Conservation (phyloP, 2,888 invertebrate species). For the Agonopterix heracliana region DNA sequence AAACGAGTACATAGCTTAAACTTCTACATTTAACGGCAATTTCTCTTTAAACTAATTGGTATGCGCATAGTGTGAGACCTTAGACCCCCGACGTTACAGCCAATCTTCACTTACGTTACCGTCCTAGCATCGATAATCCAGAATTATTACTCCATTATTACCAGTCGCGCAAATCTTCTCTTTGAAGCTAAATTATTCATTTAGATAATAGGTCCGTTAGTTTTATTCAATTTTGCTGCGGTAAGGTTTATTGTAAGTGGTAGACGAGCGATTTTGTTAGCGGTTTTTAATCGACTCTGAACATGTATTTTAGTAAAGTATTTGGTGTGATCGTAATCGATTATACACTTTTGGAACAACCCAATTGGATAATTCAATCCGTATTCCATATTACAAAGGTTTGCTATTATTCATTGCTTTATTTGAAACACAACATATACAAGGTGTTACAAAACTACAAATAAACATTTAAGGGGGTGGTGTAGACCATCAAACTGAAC, state of each 20-base stretch:
- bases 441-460: too few relatives aligned
- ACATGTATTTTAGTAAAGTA: too few relatives aligned
- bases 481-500: too few relatives aligned
- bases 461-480: too few relatives aligned
- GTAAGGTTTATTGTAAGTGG: slow-evolving; percentile 4
- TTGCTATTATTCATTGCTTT: too few relatives aligned
- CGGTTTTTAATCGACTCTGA: background rate
- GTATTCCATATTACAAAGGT: too few relatives aligned
- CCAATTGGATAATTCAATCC: too few relatives aligned
- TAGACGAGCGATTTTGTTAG: slow-evolving; percentile 20
- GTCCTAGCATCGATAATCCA: slow-evolving; percentile 25
- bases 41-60: slow-evolving; percentile 23
- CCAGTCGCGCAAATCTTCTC: slow-evolving; percentile 40
- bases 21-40: background rate
- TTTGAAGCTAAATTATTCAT: slow-evolving; percentile 53
- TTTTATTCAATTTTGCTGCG: slow-evolving; percentile 44
- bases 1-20: background rate
- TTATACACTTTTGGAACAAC: too few relatives aligned
- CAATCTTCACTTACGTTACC: slow-evolving; percentile 2
- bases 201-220: slow-evolving; percentile 57
- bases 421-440: too few relatives aligned
- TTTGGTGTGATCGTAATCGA: too few relatives aligned
- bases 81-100: background rate
- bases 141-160: slow-evolving; percentile 49
- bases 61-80: slow-evolving; percentile 14